Conservation (phyloP, 2,888 invertebrate genomes). For the Pseudococcus jackbeardsleyi region DNA sequence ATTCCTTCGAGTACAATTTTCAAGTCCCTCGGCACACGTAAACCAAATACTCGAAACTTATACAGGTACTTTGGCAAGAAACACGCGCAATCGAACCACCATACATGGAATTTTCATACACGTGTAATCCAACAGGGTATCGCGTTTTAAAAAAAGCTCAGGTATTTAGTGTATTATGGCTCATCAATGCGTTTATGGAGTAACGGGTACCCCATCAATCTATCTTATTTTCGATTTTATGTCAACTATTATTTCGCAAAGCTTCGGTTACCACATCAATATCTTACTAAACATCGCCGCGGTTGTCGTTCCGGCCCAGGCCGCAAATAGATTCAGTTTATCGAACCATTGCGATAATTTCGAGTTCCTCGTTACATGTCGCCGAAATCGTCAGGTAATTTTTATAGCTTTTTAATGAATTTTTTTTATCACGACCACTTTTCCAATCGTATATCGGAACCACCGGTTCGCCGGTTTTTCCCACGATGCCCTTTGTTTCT, state of each 20-base stretch:
- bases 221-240: slow-evolving; percentile 60
- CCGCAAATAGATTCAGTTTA: background rate
- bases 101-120: background rate
- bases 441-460: background rate
- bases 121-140: background rate
- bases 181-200: background rate
- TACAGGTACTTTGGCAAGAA: background rate
- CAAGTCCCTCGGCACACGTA: background rate
- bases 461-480: background rate
- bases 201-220: slow-evolving; percentile 51
- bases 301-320: background rate
- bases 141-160: slow-evolving; percentile 24
- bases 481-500: background rate
- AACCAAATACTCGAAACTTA: no score
- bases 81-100: background rate
- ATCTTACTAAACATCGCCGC: slow-evolving; percentile 2
- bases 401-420: background rate
- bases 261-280: slow-evolving; percentile 46
- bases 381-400: slow-evolving; percentile 10
- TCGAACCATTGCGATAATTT: background rate
- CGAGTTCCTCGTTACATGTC: background rate
- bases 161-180: background rate
- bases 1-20: background rate
- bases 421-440: no score
- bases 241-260: slow-evolving; percentile 48